Evolutionary conservation across 1,140 invertebrate species (phyloP), one percentile per base, ranked within the genome.

Genomic region (Bombus impatiens): DNA sequence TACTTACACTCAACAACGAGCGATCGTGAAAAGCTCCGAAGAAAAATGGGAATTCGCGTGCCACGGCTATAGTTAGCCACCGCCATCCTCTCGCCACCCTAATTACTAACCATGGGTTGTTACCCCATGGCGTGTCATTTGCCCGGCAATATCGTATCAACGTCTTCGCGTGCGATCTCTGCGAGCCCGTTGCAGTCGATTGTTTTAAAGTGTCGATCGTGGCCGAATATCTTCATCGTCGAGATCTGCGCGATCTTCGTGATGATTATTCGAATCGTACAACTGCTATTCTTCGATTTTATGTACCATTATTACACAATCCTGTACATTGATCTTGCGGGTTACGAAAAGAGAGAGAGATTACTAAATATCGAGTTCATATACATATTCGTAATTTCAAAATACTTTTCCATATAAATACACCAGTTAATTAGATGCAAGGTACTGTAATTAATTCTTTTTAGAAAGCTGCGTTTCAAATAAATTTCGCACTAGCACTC

Each of bases 91-190:
- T 87, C 87, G 86, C 88, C 89, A 88, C 92, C 89, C 88, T 92
- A 92, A 94, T 94, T 92, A 92, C 91, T 92, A 93, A 93, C 91
- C 92, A 94, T 91, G 92, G 93, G 92, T 92, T 94, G 91, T 93
- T 94, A 94, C 93, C 92, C 93, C 93, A 90, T 94, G 92, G 92
- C 93, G 93, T 95, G 93, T 94, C 94, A 94, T 94, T 94, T 93
- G 89, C 93, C 91, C 68, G 84, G 91, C 91, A 89, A 92, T 91
- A 94, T 93, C 92, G 93, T 93, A 90, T 90, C 87, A 57, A 72
- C 78, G 89, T 74, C 80, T 71, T 94, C 91, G 86, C 87, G 90
- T 94, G 94, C 92, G 92, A 93, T 93, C 87, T 77, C 89, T 74
- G 89, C 82, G 88, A 80, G 83, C 78, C 80, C 78, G 79, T 84